Percentiles rank a stretch among this genome's conserved stretches.
Conservation (phyloP, 2,113 vertebrate species). For the Apus apus region DNA sequence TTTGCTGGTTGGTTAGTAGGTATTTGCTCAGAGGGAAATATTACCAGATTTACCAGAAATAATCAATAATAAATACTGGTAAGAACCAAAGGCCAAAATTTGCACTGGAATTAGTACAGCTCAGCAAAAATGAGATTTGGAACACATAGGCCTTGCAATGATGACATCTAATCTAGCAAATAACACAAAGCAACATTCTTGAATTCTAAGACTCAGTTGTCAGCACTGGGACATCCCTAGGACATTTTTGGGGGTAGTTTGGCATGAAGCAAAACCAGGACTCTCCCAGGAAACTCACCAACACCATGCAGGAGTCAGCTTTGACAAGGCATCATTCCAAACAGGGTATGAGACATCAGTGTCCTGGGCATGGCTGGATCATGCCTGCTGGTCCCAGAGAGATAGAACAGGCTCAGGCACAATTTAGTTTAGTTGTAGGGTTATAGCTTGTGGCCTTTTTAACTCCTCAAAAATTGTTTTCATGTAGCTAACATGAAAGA, state of each 20-base stretch:
- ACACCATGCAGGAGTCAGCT: background rate
- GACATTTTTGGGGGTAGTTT: background rate
- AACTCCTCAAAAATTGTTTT: background rate
- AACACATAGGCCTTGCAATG: background rate
- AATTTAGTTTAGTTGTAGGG: background rate
- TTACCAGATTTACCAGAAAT: background rate
- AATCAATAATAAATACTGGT: background rate
- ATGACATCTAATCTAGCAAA: background rate
- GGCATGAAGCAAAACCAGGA: background rate
- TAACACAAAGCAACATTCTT: background rate
- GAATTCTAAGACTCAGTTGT: background rate
- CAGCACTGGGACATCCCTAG: background rate
- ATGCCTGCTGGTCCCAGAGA: background rate
- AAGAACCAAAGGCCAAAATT: background rate
- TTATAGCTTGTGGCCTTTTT: background rate
- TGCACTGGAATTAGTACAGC: background rate
- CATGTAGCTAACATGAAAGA: background rate
- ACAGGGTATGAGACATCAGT: background rate
- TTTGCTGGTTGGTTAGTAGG: background rate
- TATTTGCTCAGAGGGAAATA: background rate
- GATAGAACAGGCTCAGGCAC: background rate
- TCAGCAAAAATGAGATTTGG: background rate
- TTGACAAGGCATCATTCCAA: background rate
- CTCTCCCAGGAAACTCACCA: background rate
- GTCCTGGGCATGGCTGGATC: background rate